Evolutionary conservation across 1,140 invertebrate genomes (phyloP).

Genomic region (Drosophila guanche): DNA sequence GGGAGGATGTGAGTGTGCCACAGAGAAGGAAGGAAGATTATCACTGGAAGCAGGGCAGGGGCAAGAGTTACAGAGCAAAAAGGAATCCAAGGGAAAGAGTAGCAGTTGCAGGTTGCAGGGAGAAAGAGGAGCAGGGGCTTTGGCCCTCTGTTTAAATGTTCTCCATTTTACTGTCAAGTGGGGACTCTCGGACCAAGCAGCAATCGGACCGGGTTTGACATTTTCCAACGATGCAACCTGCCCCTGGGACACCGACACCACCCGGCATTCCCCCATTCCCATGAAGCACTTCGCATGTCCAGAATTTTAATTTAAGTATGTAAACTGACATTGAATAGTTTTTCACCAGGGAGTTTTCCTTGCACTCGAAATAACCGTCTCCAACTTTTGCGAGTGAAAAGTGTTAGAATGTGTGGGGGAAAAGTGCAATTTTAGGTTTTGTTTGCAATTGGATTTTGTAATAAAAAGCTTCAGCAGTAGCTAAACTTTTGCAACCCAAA

Average conservation of each 20-base stretch:
- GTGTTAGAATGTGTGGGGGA: slow-evolving; percentile 18
- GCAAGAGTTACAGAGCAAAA: slow-evolving; percentile 3
- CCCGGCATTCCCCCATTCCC: slow-evolving; percentile 4
- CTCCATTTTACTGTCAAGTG: slow-evolving; percentile 81
- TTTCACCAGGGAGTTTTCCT: slow-evolving; percentile 54
- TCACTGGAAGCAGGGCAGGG: slow-evolving; percentile 1
- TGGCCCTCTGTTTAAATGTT: slow-evolving; percentile 72
- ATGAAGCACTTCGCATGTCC: slow-evolving; percentile 48
- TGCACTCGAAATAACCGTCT: slow-evolving; percentile 24
- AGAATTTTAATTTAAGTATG: slow-evolving; percentile 82
- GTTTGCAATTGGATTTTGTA: slow-evolving; percentile 69
- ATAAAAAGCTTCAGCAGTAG: slow-evolving; percentile 38
- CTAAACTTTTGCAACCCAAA: slow-evolving; percentile 42
- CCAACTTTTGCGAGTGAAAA: no score
- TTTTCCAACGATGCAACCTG: slow-evolving; percentile 60
- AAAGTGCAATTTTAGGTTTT: slow-evolving; percentile 66
- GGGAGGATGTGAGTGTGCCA: neutral
- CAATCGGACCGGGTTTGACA: slow-evolving; percentile 61
- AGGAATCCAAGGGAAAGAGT: slow-evolving; percentile 20
- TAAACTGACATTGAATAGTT: slow-evolving; percentile 82
- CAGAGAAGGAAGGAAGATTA: no score
- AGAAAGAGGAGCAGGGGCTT: slow-evolving; percentile 7
- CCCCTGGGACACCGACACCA: slow-evolving; percentile 35
- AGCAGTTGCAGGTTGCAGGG: slow-evolving; percentile 29
- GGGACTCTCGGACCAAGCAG: slow-evolving; percentile 18